Percentiles rank a stretch among this genome's conserved stretches.
phyloP scores from a whole-genome alignment of 1,140 invertebrate species.

The Oreohelix idahoensis region DNA sequence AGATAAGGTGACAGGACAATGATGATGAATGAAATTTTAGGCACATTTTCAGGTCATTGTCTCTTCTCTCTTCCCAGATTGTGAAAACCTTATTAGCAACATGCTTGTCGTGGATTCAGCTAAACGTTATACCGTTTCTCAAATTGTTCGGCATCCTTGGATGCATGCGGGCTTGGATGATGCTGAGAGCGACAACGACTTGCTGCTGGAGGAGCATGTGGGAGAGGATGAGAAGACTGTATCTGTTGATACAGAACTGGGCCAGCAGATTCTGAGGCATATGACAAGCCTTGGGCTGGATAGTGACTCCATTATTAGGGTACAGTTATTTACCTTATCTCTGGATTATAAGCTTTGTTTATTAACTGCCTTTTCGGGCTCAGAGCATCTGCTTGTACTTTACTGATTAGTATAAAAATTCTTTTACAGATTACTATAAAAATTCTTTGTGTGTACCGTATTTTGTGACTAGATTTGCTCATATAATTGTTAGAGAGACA shows the following conservation, averaged over 20 bases:
- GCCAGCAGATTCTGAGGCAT: slow-evolving; percentile 90
- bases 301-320: slow-evolving; percentile 85
- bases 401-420: no score
- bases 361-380: no score
- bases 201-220: slow-evolving; percentile 70
- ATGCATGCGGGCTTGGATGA: slow-evolving; percentile 77
- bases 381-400: no score
- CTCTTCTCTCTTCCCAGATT: slow-evolving; percentile 78
- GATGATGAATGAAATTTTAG: no score
- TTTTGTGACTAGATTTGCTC: no score
- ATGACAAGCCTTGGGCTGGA: slow-evolving; percentile 95
- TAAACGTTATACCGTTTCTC: slow-evolving; percentile 79
- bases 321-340: slow-evolving; percentile 54
- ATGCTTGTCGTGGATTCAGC: slow-evolving; percentile 93
- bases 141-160: slow-evolving; percentile 91
- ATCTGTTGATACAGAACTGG: slow-evolving; percentile 70
- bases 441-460: no score
- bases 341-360: no score
- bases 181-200: slow-evolving; percentile 42
- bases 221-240: slow-evolving; percentile 72
- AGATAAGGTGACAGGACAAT: no score
- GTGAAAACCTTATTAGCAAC: slow-evolving; percentile 91
- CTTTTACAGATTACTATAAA: no score
- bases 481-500: no score
- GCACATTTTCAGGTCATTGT: background rate